phyloP scores from a whole-genome alignment of 2,113 vertebrate species.

The Sceloporus tristichus region DNA sequence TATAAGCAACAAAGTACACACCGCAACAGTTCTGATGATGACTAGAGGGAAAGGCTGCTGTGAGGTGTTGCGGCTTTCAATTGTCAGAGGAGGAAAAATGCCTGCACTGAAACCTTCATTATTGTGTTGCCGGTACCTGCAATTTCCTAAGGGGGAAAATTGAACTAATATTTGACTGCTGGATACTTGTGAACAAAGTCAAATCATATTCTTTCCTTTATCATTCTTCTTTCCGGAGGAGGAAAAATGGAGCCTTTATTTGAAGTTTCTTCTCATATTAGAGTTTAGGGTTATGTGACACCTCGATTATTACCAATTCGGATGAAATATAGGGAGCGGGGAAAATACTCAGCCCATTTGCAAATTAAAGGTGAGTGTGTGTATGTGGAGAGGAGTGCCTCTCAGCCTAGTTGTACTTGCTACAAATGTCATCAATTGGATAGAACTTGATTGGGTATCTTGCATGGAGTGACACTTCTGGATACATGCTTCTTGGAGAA shows the following conservation, averaged over 20 bases:
- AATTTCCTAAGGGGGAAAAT: neutral
- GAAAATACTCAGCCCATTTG: constrained; percentile 44
- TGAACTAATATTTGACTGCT: neutral
- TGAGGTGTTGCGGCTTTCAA: neutral
- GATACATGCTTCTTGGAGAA: constrained; percentile 36
- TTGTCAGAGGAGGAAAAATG: neutral
- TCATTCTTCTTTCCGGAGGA: constrained; percentile 34
- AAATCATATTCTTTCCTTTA: neutral
- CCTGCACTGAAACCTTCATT: neutral
- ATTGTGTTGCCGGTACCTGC: neutral
- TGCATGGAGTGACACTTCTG: constrained; percentile 46
- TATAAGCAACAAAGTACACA: neutral
- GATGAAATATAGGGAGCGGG: constrained; percentile 49
- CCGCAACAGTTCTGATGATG: neutral
- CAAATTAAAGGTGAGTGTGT: constrained; percentile 22
- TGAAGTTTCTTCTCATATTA: constrained; percentile 59
- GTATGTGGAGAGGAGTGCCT: constrained; percentile 30
- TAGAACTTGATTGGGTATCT: constrained; percentile 65
- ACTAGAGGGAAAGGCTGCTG: neutral
- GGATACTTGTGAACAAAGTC: neutral
- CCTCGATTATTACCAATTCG: constrained; percentile 44
- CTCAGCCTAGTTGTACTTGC: constrained; percentile 52
- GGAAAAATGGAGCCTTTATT: constrained; percentile 31
- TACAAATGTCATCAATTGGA: constrained; percentile 42
- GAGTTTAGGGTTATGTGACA: constrained; percentile 46